These are phyloP conservation scores for Brachynemurus nebulosus DNA, from an alignment of 2,888 invertebrate species.

Conservation along the genomic window DNA sequence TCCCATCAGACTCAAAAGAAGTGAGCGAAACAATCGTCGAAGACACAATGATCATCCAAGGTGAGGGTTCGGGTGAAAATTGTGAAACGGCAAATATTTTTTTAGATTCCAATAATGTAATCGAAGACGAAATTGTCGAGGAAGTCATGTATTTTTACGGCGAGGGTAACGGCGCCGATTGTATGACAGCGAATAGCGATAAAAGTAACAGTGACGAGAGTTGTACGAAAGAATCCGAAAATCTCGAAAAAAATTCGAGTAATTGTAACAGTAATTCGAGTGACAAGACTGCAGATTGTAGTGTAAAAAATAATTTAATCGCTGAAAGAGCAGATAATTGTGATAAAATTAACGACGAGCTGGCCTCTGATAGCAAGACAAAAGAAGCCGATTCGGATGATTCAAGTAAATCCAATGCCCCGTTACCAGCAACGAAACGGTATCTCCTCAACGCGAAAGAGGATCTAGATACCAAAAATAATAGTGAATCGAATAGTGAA, in stretches of 20 bases:
- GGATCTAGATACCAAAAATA: too few species aligned
- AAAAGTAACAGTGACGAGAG: too few species aligned
- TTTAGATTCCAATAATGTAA: background rate
- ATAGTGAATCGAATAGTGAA: slow-evolving; percentile 4
- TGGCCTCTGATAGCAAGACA: slow-evolving; percentile 13
- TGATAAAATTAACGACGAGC: slow-evolving; percentile 12
- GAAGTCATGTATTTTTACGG: slow-evolving; percentile 54
- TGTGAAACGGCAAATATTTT: slow-evolving; percentile 37
- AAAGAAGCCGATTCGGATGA: too few species aligned
- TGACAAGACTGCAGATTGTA: slow-evolving; percentile 15
- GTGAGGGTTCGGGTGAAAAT: slow-evolving; percentile 52
- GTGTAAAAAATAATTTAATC: too few species aligned
- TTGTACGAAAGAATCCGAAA: slow-evolving; percentile 8
- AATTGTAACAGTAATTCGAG: slow-evolving; percentile 10
- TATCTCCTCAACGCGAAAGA: slow-evolving; percentile 17
- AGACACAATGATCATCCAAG: slow-evolving; percentile 53
- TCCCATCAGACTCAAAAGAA: too few species aligned
- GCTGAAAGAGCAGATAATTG: too few species aligned
- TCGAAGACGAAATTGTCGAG: slow-evolving; percentile 46
- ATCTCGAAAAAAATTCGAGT: slow-evolving; percentile 4
- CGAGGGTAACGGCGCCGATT: slow-evolving; percentile 56
- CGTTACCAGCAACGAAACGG: slow-evolving; percentile 17
- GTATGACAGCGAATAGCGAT: slow-evolving; percentile 53
- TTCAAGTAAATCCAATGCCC: slow-evolving; percentile 13
- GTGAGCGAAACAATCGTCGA: slow-evolving; percentile 59